phyloP scores from a whole-genome alignment of 2,113 vertebrate genomes.

The Anguilla japonica region DNA sequence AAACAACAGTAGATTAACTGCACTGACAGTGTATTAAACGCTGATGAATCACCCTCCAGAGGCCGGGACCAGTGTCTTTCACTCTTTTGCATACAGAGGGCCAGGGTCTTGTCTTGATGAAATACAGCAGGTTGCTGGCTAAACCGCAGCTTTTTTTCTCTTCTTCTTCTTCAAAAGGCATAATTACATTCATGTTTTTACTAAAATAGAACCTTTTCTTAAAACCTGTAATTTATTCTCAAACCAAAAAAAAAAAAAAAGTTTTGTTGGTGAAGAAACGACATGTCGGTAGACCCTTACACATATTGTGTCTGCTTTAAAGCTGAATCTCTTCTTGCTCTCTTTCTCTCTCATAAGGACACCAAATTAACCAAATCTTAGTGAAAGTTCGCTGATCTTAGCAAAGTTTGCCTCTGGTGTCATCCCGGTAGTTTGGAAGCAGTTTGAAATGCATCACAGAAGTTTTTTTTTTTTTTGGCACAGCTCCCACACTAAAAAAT shows the following conservation, averaged over 20 bases:
- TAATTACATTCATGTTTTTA: neutral
- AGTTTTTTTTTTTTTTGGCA: neutral
- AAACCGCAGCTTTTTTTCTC: constrained; percentile 18
- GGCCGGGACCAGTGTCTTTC: constrained; percentile 52
- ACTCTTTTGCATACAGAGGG: constrained; percentile 48
- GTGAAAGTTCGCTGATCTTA: neutral
- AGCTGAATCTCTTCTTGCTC: neutral
- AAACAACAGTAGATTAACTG: constrained; percentile 64
- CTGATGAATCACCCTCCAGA: constrained; percentile 50
- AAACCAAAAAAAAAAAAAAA: neutral
- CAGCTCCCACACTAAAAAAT: neutral
- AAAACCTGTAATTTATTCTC: neutral
- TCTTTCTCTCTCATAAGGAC: neutral
- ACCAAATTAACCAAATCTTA: neutral
- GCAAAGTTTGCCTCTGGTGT: neutral
- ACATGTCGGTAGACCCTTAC: neutral
- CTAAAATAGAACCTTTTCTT: neutral
- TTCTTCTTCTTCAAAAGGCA: constrained; percentile 13
- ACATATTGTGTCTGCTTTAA: neutral
- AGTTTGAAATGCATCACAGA: neutral
- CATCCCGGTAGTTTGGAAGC: neutral
- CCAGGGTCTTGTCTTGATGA: constrained; percentile 38
- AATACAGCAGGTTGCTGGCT: constrained; percentile 48
- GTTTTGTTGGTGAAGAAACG: neutral
- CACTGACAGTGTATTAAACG: constrained; percentile 59